A percentile compares a stretch with the other conserved stretches of the same genome.
Conservation (phyloP, 2,797 vertebrate genomes). For the Coracias cyanogaster region DNA sequence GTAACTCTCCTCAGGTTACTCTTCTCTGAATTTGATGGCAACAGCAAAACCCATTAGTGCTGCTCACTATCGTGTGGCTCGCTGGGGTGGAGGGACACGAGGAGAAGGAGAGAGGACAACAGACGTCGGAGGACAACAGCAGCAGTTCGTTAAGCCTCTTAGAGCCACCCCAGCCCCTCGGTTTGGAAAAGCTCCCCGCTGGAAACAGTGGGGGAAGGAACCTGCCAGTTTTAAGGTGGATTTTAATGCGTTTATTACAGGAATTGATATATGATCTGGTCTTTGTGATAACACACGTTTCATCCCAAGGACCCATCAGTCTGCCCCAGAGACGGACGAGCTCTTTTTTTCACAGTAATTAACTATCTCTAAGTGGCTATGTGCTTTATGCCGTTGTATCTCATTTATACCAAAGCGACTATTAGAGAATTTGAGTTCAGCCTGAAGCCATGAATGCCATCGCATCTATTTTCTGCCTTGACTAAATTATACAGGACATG, state of each 20-base stretch:
- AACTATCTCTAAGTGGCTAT: background rate
- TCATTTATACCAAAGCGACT: background rate
- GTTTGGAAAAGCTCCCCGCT: background rate
- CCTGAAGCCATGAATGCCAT: slow-evolving; percentile 14
- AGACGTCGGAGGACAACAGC: background rate
- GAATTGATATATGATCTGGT: background rate
- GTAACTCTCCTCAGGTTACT: background rate
- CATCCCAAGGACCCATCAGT: background rate
- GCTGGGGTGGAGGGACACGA: background rate
- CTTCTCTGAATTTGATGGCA: background rate
- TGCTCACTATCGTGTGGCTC: background rate
- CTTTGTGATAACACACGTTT: background rate
- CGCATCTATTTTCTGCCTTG: slow-evolving; percentile 19
- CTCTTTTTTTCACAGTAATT: background rate
- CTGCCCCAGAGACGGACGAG: background rate
- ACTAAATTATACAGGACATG: background rate
- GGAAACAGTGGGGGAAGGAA: background rate
- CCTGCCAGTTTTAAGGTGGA: background rate
- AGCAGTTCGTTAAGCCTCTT: background rate
- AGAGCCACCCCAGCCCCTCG: background rate
- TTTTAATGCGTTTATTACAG: background rate
- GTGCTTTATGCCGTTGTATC: background rate
- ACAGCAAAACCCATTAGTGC: background rate
- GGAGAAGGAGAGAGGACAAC: background rate
- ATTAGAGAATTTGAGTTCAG: slow-evolving; percentile 12